Evolutionary conservation across 2,797 vertebrate genomes (phyloP).

Genomic region (Oryzias dopingdopingensis): DNA sequence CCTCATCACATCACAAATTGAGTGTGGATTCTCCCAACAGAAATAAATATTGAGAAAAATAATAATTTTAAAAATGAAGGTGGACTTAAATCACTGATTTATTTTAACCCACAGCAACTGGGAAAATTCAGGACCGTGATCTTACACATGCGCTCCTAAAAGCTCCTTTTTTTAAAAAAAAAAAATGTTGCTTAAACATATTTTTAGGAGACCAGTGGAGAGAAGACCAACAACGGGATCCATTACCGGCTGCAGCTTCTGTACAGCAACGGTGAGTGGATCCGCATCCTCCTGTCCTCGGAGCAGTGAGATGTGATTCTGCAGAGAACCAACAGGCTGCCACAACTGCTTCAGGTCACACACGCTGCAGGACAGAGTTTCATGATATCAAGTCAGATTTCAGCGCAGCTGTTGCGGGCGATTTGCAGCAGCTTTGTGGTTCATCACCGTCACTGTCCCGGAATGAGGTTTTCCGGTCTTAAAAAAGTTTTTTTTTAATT

Average conservation of each 20-base stretch:
- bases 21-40: too few relatives aligned
- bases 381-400: slow-evolving; percentile 22
- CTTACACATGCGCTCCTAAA: neutral
- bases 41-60: too few relatives aligned
- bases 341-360: slow-evolving; percentile 13
- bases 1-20: too few relatives aligned
- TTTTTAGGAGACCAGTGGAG: slow-evolving; percentile 90
- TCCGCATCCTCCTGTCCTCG: slow-evolving; percentile 4
- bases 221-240: slow-evolving; percentile 99
- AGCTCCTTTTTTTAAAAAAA: neutral
- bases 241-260: slow-evolving; percentile 97
- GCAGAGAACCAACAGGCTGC: slow-evolving; percentile 24
- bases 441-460: slow-evolving; percentile 25
- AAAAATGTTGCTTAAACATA: slow-evolving; percentile 11
- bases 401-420: slow-evolving; percentile 17
- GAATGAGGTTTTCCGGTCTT: slow-evolving; percentile 27
- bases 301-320: slow-evolving; percentile 5
- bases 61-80: neutral
- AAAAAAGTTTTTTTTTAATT: neutral
- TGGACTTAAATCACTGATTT: slow-evolving; percentile 41
- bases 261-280: slow-evolving; percentile 93
- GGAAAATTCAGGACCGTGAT: slow-evolving; percentile 20
- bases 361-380: slow-evolving; percentile 12
- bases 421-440: slow-evolving; percentile 20
- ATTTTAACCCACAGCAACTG: slow-evolving; percentile 6